These are phyloP conservation scores for Elephantulus edwardii DNA, from an alignment of 2,113 vertebrate species.

Conservation along the genomic window DNA sequence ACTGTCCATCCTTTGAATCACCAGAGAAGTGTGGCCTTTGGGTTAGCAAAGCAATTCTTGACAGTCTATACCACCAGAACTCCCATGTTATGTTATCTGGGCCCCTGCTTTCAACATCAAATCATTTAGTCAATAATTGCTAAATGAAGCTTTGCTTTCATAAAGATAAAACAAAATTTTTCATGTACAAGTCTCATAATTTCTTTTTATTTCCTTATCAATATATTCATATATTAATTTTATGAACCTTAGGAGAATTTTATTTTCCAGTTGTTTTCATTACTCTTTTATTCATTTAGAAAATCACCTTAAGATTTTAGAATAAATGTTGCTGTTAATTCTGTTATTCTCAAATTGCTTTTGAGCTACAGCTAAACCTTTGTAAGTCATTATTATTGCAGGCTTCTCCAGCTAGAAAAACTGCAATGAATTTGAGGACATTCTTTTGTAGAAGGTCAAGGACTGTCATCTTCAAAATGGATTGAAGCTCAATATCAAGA, in stretches of 20 bases:
- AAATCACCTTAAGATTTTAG: conserved; percentile 44
- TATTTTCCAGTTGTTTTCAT: conserved; percentile 45
- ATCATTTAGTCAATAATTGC: not conserved
- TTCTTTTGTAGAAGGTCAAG: too few relatives aligned
- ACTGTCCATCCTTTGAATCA: too few relatives aligned
- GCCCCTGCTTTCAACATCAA: conserved; percentile 29
- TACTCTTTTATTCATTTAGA: conserved; percentile 52
- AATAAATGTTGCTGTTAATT: conserved; percentile 45
- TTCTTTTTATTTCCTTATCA: conserved; percentile 16
- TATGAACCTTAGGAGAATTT: conserved; percentile 51
- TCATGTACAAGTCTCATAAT: not conserved
- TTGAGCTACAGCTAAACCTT: conserved; percentile 1
- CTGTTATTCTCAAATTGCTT: not conserved
- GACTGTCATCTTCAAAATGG: too few relatives aligned
- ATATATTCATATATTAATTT: conserved; percentile 44
- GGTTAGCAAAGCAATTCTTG: too few relatives aligned
- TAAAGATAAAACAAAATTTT: conserved; percentile 37
- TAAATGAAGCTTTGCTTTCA: conserved; percentile 52
- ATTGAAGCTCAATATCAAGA: too few relatives aligned
- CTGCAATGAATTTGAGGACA: not conserved
- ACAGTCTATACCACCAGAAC: too few relatives aligned
- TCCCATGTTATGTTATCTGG: too few relatives aligned
- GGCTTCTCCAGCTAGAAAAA: conserved; percentile 47
- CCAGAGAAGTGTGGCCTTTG: too few relatives aligned
- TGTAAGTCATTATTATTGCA: not conserved